Base-by-base conservation (phyloP, 2,797 vertebrate genomes). In the Lepilemur ruficaudatus region DNA sequence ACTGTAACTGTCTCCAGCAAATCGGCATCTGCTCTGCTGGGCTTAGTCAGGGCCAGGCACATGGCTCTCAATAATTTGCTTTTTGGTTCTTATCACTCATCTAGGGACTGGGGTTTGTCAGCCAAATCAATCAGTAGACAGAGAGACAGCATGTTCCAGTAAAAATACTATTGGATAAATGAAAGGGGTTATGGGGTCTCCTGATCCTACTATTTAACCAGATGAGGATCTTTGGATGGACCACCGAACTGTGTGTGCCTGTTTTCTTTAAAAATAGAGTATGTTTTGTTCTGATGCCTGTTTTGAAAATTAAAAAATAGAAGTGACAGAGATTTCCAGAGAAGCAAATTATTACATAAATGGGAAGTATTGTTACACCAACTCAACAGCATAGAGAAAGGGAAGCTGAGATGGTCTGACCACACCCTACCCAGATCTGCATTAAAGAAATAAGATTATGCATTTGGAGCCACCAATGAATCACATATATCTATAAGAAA, bases 1-100 rank as follows among this genome's bases (percentile, higher is more conserved):
- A 52, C 73, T 61, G 14, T 67, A 22, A 59, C 57, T 75, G 52
- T 97, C 76, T 96, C 30, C 28, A 95, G 89, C 52, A 89, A 95
- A 91, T 89, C 86, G 93, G 75, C 95, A 95, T 96, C 91, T 96
- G 91, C 69, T 96, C 65, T 83, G 35, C 35, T 80, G 76, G 72
- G 73, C 65, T 84, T 92, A 50, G 73, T 88, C 70, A 89, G 84
- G 65, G 63, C 57, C 65, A 92, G 86, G 75, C 91, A 32, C 89
- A 35, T 18, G 78, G 46, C 57, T 97, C 32, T 79, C 35, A 38
- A 11, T 88, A 61, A 93, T 95, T 90, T 91, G 91, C 79, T 76
- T 92, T 92, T 88, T 84, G 79, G 69, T 94, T 81, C 67, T 94
- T 83, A 80, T 93, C 89, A 43, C 72, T 96, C 79, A 80, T 78